phyloP scores from a whole-genome alignment of 1,140 invertebrate species.

The Hyphantria cunea region DNA sequence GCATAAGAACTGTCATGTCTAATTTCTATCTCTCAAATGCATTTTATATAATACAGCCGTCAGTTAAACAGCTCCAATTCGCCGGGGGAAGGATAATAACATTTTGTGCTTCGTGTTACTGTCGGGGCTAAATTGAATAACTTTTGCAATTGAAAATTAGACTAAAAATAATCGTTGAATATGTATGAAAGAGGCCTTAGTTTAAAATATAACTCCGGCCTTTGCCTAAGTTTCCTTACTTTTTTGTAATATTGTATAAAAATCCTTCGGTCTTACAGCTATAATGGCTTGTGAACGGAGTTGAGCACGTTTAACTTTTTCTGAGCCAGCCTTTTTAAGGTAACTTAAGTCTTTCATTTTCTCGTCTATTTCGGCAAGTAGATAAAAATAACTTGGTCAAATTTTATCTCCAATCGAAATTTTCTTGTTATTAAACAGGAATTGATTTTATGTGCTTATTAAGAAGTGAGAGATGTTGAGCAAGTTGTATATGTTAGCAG shows the following conservation, averaged over 20 bases:
- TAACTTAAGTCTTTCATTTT: constrained; percentile 14
- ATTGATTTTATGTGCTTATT: too few species aligned
- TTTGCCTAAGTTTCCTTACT: constrained; percentile 6
- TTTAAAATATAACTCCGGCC: constrained; percentile 7
- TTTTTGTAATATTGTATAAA: constrained; percentile 11
- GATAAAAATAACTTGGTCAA: constrained; percentile 16
- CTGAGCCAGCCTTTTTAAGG: constrained; percentile 20
- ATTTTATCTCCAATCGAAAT: constrained; percentile 3
- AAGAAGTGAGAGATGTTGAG: not conserved
- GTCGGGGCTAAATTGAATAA: constrained; percentile 55
- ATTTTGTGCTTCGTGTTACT: constrained; percentile 59
- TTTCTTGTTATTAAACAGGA: not conserved
- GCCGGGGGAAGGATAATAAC: constrained; percentile 49
- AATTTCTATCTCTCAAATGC: constrained; percentile 54
- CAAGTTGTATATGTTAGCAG: not conserved
- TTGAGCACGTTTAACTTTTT: constrained; percentile 16
- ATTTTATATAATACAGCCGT: constrained; percentile 48
- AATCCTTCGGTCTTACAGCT: constrained; percentile 14
- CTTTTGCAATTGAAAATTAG: constrained; percentile 35
- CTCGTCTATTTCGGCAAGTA: constrained; percentile 7
- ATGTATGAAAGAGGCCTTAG: constrained; percentile 17
- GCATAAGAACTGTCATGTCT: constrained; percentile 51
- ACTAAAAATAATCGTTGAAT: constrained; percentile 35
- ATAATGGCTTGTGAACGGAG: constrained; percentile 13
- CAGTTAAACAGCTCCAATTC: constrained; percentile 36